Percentiles rank a stretch among this genome's conserved stretches.
Conservation (phyloP, 2,113 vertebrate species). For the Zootoca vivipara region DNA sequence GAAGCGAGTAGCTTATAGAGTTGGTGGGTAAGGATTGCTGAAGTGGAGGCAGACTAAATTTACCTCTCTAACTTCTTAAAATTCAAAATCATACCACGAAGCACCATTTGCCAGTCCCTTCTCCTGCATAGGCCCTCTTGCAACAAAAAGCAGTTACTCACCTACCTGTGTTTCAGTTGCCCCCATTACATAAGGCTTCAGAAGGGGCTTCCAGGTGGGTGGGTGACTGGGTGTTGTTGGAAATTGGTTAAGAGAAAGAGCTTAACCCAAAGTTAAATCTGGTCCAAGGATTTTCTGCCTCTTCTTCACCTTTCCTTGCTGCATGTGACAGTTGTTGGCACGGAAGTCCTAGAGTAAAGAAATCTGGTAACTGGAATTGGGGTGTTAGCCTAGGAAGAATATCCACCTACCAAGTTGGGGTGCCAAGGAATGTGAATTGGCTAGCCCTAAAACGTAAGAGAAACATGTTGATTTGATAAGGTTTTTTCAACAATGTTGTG, state of each 20-base stretch:
- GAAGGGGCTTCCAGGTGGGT: too few relatives aligned
- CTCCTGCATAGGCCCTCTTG: background rate
- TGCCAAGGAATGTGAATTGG: background rate
- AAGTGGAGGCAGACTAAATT: background rate
- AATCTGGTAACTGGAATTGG: background rate
- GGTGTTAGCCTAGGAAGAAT: background rate
- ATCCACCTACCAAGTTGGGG: background rate
- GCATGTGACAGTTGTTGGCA: too few relatives aligned
- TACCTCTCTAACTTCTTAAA: background rate
- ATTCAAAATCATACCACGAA: background rate
- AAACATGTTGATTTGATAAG: background rate
- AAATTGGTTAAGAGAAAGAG: too few relatives aligned
- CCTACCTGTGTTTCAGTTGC: background rate
- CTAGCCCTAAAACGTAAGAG: background rate
- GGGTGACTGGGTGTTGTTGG: too few relatives aligned
- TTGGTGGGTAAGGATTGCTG: background rate
- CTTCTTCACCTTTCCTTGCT: too few relatives aligned
- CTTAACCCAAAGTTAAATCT: too few relatives aligned
- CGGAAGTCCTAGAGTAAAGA: background rate
- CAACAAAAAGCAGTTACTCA: too few relatives aligned
- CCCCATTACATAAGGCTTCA: background rate
- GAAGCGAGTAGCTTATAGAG: background rate
- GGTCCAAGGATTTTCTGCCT: too few relatives aligned
- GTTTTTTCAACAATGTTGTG: background rate
- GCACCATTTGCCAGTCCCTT: too few relatives aligned